phyloP scores from a whole-genome alignment of 2,113 vertebrate genomes.

The Acanthochromis polyacanthus region DNA sequence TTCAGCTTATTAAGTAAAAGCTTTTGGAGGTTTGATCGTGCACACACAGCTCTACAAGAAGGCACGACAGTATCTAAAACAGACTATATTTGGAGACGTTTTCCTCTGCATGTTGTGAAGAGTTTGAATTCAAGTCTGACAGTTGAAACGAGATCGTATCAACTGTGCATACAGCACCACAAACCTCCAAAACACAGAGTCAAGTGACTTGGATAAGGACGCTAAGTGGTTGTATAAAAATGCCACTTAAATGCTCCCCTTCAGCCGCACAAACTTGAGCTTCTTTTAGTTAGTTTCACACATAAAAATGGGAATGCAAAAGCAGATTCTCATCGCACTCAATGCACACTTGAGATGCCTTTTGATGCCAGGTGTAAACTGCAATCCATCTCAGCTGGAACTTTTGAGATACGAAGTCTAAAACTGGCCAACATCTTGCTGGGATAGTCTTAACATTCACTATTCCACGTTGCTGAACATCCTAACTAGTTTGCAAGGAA shows the following conservation, averaged over 20 bases:
- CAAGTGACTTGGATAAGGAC: no score
- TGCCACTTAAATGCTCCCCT: not conserved
- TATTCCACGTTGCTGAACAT: not conserved
- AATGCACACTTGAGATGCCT: not conserved
- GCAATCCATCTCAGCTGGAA: not conserved
- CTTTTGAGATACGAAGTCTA: not conserved
- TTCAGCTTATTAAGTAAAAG: slow-evolving; percentile 6
- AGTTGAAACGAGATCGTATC: no score
- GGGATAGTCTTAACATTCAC: not conserved
- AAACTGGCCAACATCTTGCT: not conserved
- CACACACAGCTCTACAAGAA: not conserved
- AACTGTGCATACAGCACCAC: no score
- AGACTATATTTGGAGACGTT: not conserved
- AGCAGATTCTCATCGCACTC: not conserved
- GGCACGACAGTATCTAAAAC: not conserved
- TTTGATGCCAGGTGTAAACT: not conserved
- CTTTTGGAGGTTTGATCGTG: not conserved
- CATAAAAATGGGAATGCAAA: not conserved
- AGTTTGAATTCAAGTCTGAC: not conserved
- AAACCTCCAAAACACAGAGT: not conserved
- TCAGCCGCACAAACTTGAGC: not conserved
- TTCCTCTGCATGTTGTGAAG: not conserved
- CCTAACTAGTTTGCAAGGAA: not conserved
- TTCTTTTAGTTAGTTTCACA: not conserved
- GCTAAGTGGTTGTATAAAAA: not conserved